Conservation (phyloP, 2,888 invertebrate genomes). For the Drosophila tanythrix region DNA sequence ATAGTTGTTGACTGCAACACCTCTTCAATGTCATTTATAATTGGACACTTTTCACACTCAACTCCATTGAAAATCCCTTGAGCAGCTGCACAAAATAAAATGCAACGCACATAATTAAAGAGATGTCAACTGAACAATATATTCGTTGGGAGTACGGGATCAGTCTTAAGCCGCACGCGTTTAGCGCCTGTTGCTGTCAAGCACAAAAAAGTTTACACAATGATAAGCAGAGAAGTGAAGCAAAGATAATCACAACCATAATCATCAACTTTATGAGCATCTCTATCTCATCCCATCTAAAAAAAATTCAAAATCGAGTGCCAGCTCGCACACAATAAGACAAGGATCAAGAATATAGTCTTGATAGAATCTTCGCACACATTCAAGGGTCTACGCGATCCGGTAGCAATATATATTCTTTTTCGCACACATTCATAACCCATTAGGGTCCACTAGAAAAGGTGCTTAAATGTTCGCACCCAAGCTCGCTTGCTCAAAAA, state of each 20-base stretch:
- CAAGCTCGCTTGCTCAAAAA: no score
- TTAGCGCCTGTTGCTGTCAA: conserved; percentile 22
- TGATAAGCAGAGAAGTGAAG: conserved; percentile 6
- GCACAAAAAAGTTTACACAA: not conserved
- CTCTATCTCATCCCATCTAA: no score
- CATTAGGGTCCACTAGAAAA: no score
- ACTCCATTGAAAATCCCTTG: conserved; percentile 21
- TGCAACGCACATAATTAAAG: conserved; percentile 38
- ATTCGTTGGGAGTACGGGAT: conserved; percentile 16
- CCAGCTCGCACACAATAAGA: no score
- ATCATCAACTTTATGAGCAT: not conserved
- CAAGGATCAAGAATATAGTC: no score
- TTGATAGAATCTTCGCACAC: no score
- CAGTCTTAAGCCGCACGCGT: conserved; percentile 28
- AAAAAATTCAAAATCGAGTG: no score
- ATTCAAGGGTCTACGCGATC: no score
- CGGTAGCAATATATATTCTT: no score
- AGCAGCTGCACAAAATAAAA: conserved; percentile 13
- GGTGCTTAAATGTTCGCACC: no score
- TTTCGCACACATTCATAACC: no score
- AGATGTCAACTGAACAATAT: conserved; percentile 37
- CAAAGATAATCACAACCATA: conserved; percentile 6
- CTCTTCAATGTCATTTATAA: conserved; percentile 38
- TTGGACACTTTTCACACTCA: conserved; percentile 39
- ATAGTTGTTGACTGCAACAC: conserved; percentile 11